phyloP scores from a whole-genome alignment of 2,113 vertebrate species.

The Cololabis saira region DNA sequence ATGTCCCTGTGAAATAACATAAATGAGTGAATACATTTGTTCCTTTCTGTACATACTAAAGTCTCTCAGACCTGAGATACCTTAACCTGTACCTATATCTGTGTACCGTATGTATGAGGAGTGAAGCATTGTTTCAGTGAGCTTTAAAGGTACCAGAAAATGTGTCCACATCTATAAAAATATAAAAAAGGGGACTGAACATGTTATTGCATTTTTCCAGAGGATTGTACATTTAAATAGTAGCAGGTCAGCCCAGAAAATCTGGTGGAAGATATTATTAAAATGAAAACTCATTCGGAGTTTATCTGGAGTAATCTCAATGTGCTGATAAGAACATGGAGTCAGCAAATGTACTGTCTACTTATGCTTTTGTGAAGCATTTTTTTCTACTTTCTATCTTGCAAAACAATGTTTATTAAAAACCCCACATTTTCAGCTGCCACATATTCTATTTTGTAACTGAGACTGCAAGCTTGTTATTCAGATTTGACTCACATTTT shows the following conservation, averaged over 20 bases:
- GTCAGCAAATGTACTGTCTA: conserved; percentile 26
- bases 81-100: no score
- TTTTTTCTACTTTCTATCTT: conserved; percentile 14
- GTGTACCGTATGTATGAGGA: no score
- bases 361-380: neutral
- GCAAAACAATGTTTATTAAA: conserved; percentile 3
- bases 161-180: no score
- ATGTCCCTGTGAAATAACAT: no score
- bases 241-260: neutral
- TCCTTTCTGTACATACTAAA: no score
- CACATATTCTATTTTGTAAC: neutral
- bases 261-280: neutral
- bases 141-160: no score
- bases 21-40: no score
- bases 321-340: conserved; percentile 12
- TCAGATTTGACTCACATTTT: no score
- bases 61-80: no score
- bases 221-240: neutral
- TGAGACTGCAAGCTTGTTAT: neutral
- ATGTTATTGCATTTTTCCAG: no score
- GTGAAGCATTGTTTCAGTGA: no score
- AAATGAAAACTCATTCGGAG: neutral
- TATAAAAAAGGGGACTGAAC: no score
- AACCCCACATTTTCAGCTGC: neutral
- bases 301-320: neutral